A percentile compares a stretch with the other conserved stretches of the same genome.
Evolutionary conservation across 1,140 invertebrate genomes (phyloP).

Genomic region (Meloidogyne floridensis): DNA sequence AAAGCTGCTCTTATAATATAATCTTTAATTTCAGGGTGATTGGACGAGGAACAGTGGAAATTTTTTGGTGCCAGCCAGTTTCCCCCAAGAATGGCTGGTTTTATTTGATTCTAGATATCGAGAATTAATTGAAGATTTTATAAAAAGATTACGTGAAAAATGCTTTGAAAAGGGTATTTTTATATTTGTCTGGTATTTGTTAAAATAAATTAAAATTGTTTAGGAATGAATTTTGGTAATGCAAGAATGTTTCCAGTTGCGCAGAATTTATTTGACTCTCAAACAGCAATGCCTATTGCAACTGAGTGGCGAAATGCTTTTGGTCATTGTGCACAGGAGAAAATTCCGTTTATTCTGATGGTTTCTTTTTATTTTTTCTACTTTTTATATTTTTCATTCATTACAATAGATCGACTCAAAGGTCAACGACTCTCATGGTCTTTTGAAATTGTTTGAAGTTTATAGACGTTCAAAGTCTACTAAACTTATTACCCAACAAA

Average conservation of each 20-base stretch:
- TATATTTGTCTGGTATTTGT: not conserved
- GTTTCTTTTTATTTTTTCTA: constrained; percentile 2
- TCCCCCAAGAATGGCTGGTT: not conserved
- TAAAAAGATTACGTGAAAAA: not conserved
- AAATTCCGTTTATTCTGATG: constrained; percentile 20
- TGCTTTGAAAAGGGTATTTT: not conserved
- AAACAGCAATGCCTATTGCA: not conserved
- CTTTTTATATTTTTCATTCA: not conserved
- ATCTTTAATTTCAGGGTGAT: not conserved
- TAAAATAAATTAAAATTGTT: not conserved
- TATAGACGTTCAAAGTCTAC: not conserved
- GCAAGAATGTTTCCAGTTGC: not conserved
- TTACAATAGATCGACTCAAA: not conserved
- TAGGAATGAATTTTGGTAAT: not conserved
- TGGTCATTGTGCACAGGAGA: not conserved
- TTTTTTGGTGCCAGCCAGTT: not conserved
- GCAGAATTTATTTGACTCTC: not conserved
- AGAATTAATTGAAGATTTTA: not conserved
- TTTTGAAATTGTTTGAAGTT: constrained; percentile 25
- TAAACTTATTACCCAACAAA: constrained; percentile 28
- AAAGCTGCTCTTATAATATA: not conserved
- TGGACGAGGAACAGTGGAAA: not conserved
- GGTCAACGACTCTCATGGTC: constrained; percentile 13
- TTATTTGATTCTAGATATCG: not conserved
- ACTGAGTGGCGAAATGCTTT: constrained; percentile 14